Percentiles rank a stretch among this genome's conserved stretches.
These are phyloP conservation scores for Diachasmimorpha longicaudata DNA, from an alignment of 1,140 invertebrate species.

Conservation along the genomic window DNA sequence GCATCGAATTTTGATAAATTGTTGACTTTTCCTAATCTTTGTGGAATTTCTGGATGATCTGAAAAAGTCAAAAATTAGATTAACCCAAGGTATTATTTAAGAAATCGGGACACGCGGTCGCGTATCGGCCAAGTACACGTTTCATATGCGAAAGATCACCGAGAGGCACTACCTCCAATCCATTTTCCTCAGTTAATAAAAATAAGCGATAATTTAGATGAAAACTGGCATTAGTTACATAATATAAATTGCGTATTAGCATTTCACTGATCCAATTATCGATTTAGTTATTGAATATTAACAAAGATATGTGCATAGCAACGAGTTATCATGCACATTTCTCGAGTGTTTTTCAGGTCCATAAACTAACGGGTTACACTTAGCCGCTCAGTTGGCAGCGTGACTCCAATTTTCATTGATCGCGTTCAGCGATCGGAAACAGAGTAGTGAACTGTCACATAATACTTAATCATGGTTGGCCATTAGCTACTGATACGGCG, in stretches of 20 bases:
- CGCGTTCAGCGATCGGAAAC: too few species aligned
- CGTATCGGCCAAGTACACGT: not conserved
- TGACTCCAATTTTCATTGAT: conserved; percentile 18
- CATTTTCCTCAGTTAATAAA: not conserved
- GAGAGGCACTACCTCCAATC: not conserved
- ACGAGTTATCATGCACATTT: too few species aligned
- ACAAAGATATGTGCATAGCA: too few species aligned
- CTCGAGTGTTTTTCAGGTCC: not conserved
- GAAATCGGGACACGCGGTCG: not conserved
- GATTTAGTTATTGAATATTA: not conserved
- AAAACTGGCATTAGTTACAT: not conserved
- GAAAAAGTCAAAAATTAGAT: conserved; percentile 21
- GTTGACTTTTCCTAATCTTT: conserved; percentile 80
- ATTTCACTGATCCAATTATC: not conserved
- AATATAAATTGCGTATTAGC: not conserved
- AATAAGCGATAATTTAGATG: not conserved
- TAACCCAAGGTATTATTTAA: not conserved
- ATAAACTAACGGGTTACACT: not conserved
- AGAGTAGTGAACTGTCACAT: conserved; percentile 14
- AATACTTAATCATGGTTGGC: too few species aligned
- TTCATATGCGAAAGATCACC: not conserved
- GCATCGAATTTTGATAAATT: conserved; percentile 84
- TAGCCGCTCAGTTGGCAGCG: conserved; percentile 23
- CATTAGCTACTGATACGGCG: too few species aligned
- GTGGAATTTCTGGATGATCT: conserved; percentile 73